Evolutionary conservation across 2,888 invertebrate genomes (phyloP), one percentile per base, ranked within the genome.

Genomic region (Dynastes grantii): DNA sequence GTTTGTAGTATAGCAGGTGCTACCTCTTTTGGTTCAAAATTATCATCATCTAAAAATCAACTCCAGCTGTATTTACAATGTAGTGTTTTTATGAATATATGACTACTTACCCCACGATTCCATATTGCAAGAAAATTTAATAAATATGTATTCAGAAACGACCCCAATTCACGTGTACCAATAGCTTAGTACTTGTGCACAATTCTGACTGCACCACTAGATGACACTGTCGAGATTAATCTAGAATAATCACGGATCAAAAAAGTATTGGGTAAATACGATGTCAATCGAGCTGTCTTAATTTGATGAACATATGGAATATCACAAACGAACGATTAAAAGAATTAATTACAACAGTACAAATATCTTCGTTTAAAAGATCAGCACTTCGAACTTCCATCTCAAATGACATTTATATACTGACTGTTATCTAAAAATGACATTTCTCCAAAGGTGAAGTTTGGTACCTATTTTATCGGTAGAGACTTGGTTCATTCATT

Each of bases 11-110:
- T 87, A 83, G 84, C 86, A 89, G 92, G 90, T 87, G 90, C 90
- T 88, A 91, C 90, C 85, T 92, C 91, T 83, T 91, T 89, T 81
- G 92, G 92, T 86, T 94, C 93, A 88, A 94, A 93, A 88, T 93
- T 92, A 85, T 94, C 93, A 86, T 92, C 92, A 90, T 95, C 95
- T 94, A 90, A 82, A 8, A 81, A 81, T 79, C 16, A 13, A 29
- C 58, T 49, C 13, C 32, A 27, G 1, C 45, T 37, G 45, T 61
- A 45, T 45, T 27, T 75, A 45, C 16, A 45, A 27, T 3, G 40
- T 40, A 61, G 22, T 22, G 22, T 61, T n/a, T 61, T n/a, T 49
- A 45, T 61, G 13, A 75, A 65, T 16, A 22, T 4, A 16, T 22
- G 22, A 5, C 9, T 58, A 84, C 85, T 85, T 84, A 88, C 88